Base-by-base conservation (phyloP, 2,797 vertebrate genomes). In the Cossypha niveicapilla region DNA sequence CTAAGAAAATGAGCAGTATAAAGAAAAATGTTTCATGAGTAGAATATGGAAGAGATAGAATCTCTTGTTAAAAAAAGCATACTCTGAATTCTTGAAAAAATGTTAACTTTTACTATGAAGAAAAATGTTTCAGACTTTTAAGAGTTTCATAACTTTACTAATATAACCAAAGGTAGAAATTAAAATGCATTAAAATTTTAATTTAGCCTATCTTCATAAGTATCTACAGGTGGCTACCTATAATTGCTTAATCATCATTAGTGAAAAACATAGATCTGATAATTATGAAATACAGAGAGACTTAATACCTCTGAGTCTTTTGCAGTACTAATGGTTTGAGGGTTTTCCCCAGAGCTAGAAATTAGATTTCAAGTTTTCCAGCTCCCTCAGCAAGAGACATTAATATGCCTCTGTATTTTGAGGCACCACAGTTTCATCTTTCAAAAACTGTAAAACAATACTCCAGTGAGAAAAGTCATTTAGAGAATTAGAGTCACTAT, bases 201-300 rank as follows among this genome's bases (percentile, higher is more conserved):
- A 68, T 89, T 94, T 37, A 77, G 61, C 10, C 61, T 53, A 37
- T 22, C 61, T 80, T 94, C 4, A 0, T 65, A 87, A 77, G 15
- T 54, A 87, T 37, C 75, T 85, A 93, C 67, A 89, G 79, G 57
- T 93, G 75, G 30, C 30, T 65, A 82, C 45, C 21, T 47, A 17
- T 77, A 92, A 90, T 44, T 92, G 53, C 57, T 92, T 92, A 74
- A 91, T 89, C 86, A 88, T 74, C 67, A n/a, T 44, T 54, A 79
- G 45, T 91, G 72, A 80, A 68, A 93, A 86, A 62, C 51, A 86
- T 6, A 67, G 80, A 88, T 34, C 76, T 66, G 58, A 32, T 75
- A 92, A 96, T 92, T 91, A 95, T 8, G 37, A 94, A 93, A 85
- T 50, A 76, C 51, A 66, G n/a, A 88, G 54, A 90, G 53, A 84